A percentile compares a stretch with the other conserved stretches of the same genome.
Evolutionary conservation across 2,113 vertebrate species (phyloP).

Genomic region (Phyllopteryx taeniolatus): DNA sequence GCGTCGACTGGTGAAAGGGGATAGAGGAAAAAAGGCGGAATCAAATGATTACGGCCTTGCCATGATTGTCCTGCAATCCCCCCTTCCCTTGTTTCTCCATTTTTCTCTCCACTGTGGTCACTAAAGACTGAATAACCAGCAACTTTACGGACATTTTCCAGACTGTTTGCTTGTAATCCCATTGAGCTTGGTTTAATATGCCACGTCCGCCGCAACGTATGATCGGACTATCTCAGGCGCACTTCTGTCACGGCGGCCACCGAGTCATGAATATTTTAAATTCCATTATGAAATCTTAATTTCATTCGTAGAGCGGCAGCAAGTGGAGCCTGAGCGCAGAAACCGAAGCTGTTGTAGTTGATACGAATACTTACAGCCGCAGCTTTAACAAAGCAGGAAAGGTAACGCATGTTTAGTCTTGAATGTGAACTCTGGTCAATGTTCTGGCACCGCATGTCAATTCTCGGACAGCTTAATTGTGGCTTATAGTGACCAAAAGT

Average conservation of each 20-base stretch:
- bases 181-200: not conserved
- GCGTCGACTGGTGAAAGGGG: conserved; percentile 57
- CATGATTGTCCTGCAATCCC: conserved; percentile 49
- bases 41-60: conserved; percentile 63
- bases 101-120: not conserved
- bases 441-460: not conserved
- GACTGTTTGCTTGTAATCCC: not conserved
- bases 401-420: not conserved
- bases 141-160: conserved; percentile 31
- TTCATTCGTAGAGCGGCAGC: conserved; percentile 33
- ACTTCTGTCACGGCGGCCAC: conserved; percentile 21
- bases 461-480: not conserved
- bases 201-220: not conserved
- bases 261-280: conserved; percentile 51
- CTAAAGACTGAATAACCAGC: not conserved
- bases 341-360: conserved; percentile 3
- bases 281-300: conserved; percentile 50
- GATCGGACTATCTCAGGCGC: conserved; percentile 10
- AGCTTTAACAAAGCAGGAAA: conserved; percentile 8
- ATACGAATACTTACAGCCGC: conserved; percentile 8
- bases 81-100: conserved; percentile 4
- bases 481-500: not conserved
- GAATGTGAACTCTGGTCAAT: not conserved
- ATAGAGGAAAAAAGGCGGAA: conserved; percentile 52
- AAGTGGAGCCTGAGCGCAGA: conserved; percentile 20